These are phyloP conservation scores for Rhinogobius similis DNA, from an alignment of 2,113 vertebrate genomes.

Conservation along the genomic window DNA sequence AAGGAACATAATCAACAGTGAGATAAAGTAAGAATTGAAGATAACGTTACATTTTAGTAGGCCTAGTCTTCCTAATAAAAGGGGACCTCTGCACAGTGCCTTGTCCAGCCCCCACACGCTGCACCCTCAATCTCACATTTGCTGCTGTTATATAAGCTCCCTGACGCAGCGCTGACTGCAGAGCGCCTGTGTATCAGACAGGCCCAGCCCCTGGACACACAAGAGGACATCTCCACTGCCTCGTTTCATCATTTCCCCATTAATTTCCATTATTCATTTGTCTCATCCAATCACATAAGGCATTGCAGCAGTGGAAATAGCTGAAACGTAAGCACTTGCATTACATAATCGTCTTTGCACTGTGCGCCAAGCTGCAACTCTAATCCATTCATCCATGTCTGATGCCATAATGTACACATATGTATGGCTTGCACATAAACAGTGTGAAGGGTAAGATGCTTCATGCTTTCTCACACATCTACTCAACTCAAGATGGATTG, in stretches of 20 bases:
- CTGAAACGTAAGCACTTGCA: neutral
- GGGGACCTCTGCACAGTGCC: constrained; percentile 5
- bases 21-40: neutral
- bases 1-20: neutral
- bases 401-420: constrained; percentile 46
- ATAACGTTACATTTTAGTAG: neutral
- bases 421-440: constrained; percentile 14
- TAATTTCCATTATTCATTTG: constrained; percentile 50
- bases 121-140: constrained; percentile 26
- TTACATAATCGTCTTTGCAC: constrained; percentile 66
- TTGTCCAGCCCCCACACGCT: constrained; percentile 16
- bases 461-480: constrained; percentile 34
- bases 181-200: constrained; percentile 42
- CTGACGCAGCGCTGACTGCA: constrained; percentile 76
- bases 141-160: constrained; percentile 69
- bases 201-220: constrained; percentile 23
- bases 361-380: constrained; percentile 37
- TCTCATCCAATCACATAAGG: constrained; percentile 41
- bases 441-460: constrained; percentile 25
- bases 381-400: constrained; percentile 69
- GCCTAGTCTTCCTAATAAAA: neutral
- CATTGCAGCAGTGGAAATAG: constrained; percentile 28
- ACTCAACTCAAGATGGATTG: constrained; percentile 37
- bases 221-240: constrained; percentile 41
- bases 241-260: constrained; percentile 31